Evolutionary conservation across 2,113 vertebrate genomes (phyloP).

Genomic region (Isurus oxyrinchus): DNA sequence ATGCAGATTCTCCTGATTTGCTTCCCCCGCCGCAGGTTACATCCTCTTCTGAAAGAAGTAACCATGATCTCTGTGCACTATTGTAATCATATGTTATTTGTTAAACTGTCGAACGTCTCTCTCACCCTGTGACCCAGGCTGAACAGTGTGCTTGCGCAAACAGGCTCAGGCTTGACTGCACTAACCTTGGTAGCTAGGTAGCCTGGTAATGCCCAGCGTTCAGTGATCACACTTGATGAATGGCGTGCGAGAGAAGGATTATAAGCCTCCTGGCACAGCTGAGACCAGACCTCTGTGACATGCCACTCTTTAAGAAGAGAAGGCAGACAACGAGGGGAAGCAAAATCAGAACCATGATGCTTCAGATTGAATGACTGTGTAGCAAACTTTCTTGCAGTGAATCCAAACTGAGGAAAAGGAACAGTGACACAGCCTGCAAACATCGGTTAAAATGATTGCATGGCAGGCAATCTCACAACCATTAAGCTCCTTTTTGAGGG

Average conservation of each 20-base stretch:
- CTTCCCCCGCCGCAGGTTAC: too few species aligned
- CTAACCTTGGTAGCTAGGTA: background rate
- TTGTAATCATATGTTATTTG: background rate
- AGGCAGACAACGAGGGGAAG: background rate
- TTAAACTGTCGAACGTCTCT: background rate
- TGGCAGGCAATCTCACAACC: background rate
- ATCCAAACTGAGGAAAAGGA: background rate
- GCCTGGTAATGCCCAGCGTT: background rate
- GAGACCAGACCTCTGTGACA: background rate
- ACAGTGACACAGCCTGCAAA: background rate
- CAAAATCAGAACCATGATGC: background rate
- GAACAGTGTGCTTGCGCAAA: background rate
- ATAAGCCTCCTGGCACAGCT: background rate
- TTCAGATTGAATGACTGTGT: background rate
- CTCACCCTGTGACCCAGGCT: background rate
- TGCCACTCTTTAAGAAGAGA: background rate
- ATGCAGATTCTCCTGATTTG: too few species aligned
- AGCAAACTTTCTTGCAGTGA: too few species aligned
- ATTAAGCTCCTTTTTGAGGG: background rate
- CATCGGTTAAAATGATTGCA: background rate
- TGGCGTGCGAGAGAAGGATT: background rate
- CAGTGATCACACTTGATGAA: background rate
- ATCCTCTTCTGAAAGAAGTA: background rate
- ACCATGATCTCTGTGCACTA: background rate
- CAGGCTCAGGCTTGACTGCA: background rate